Percentiles rank a stretch among this genome's conserved stretches.
Evolutionary conservation across 2,113 vertebrate genomes (phyloP).

Genomic region (Rattus rattus): DNA sequence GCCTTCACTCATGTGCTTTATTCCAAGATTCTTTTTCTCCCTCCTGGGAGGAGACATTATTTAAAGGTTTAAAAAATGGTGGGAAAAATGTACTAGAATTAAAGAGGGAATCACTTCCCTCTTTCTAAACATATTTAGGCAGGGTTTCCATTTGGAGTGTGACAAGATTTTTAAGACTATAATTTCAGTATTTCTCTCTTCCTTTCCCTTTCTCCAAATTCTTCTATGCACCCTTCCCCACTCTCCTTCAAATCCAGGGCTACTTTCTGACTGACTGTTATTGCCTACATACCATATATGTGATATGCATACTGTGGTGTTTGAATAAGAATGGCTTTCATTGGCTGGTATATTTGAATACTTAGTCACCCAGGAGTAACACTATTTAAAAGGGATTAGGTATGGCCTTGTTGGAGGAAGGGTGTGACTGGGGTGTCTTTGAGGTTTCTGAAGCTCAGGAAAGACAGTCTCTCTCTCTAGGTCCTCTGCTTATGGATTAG

Average conservation of each 20-base stretch:
- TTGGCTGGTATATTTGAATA: not conserved
- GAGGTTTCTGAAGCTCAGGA: not conserved
- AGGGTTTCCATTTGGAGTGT: constrained; percentile 37
- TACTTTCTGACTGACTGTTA: not conserved
- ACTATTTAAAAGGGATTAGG: not conserved
- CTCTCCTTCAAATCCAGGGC: not conserved
- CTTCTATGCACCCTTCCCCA: not conserved
- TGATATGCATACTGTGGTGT: not conserved
- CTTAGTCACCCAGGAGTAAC: not conserved
- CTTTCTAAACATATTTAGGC: constrained; percentile 17
- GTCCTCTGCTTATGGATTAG: not conserved
- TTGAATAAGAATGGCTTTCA: not conserved
- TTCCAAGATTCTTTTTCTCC: not conserved
- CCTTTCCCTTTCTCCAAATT: not conserved
- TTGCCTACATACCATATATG: no score
- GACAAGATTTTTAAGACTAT: not conserved
- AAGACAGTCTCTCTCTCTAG: not conserved
- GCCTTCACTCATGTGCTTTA: not conserved
- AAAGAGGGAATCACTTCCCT: constrained; percentile 33
- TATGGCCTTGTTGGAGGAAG: not conserved
- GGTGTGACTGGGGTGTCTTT: not conserved
- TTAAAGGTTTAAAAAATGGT: constrained; percentile 45
- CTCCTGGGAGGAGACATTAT: not conserved
- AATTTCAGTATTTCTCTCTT: not conserved
- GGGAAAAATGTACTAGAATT: not conserved